Conservation (phyloP, 2,888 invertebrate genomes). For the Mimachlamys varia region DNA sequence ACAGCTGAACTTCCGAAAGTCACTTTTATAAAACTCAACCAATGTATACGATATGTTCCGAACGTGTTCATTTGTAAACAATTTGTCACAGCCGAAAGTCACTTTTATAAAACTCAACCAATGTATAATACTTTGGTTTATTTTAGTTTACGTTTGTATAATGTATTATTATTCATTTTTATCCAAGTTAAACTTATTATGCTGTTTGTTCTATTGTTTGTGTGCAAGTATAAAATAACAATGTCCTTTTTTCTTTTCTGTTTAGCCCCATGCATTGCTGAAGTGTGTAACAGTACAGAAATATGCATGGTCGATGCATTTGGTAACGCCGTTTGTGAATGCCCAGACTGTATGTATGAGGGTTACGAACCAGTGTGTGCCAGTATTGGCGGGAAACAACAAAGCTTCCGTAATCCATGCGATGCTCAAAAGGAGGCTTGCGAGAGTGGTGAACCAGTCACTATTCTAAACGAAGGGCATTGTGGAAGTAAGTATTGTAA, state of each 20-base stretch:
- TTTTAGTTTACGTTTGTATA: no score
- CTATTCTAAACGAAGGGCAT: conserved; percentile 53
- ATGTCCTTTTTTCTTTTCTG: neutral
- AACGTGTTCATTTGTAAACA: no score
- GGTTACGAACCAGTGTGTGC: conserved; percentile 62
- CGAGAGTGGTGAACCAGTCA: conserved; percentile 49
- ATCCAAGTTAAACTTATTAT: no score
- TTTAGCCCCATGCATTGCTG: conserved; percentile 57
- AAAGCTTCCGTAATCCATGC: conserved; percentile 60
- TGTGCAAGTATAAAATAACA: no score
- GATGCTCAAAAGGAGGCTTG: conserved; percentile 57
- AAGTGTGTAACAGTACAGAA: conserved; percentile 47
- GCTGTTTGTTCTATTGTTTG: no score
- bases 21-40: no score
- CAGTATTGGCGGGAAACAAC: conserved; percentile 41
- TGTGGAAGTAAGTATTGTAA: conserved; percentile 60
- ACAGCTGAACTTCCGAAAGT: no score
- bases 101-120: no score
- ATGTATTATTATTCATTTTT: no score
- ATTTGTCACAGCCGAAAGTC: no score
- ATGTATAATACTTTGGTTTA: no score
- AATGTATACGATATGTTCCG: no score
- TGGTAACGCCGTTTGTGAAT: conserved; percentile 55
- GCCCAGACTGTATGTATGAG: conserved; percentile 58
- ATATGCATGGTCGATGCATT: conserved; percentile 56